Base-by-base conservation (phyloP, 2,113 vertebrate species). In the Verasper variegatus region DNA sequence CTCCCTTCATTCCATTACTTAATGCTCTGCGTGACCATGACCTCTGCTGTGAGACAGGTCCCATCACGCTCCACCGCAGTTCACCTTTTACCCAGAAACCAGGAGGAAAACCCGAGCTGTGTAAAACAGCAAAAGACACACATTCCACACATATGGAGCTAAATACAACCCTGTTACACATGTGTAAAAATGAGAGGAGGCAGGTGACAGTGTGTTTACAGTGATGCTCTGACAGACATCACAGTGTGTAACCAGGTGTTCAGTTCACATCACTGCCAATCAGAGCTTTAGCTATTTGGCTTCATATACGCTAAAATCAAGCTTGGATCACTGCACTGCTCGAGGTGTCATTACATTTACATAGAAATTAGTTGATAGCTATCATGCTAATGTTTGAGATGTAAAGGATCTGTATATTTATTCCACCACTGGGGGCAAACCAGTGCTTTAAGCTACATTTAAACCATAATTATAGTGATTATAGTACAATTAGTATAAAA, bases 21-120 rank as follows among this genome's bases (percentile, higher is more conserved):
- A 78, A 79, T 9, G 54, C 31, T 73, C 40, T 62, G 73, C 51
- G 69, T 26, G 66, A 59, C 74, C 1, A 0, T 81, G 78, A 81
- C 72, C 76, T 55, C 51, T 2, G 40, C 55, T 2, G 40, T 72
- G 37, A 73, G 59, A n/a, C 51, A 14, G 82, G 76, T 74, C 63
- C 65, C 0, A n/a, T 62, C 7, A 14, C 47, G 77, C 76, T 60
- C 37, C 42, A 35, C 5, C 63, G 47, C 20, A 3, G 21, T 67
- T 91, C 78, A 82, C 76, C 90, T 92, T 83, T 91, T 55, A 84
- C 91, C 88, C 81, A 90, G 83, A 89, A 87, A 91, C 31, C 52
- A 52, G 21, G 8, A 74, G 74, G 67, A 3, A 11, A n/a, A 20
- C 15, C 49, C 2, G 49, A 18, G 17, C 1, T 51, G 49, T 51